A percentile compares a stretch with the other conserved stretches of the same genome.
These are phyloP conservation scores for Diabrotica balteata DNA, from an alignment of 2,888 invertebrate genomes.

Conservation along the genomic window DNA sequence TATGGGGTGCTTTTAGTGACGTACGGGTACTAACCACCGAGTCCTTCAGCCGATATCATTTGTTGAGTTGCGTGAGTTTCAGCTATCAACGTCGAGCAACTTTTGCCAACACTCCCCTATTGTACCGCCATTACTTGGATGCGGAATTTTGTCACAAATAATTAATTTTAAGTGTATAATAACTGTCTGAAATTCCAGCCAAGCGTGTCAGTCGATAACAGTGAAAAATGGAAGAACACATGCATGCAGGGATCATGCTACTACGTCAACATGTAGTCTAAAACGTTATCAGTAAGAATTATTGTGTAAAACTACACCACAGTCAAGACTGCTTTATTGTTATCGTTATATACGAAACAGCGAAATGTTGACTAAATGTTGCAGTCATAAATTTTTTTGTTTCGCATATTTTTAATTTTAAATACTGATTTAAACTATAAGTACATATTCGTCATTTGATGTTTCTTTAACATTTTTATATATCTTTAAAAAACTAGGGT, in stretches of 20 bases:
- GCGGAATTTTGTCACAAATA: conserved; percentile 45
- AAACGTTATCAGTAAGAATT: no score
- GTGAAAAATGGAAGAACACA: conserved; percentile 33
- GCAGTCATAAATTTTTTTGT: no score
- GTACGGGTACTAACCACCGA: conserved; percentile 45
- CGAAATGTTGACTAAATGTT: no score
- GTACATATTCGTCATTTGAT: no score
- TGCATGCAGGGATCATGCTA: conserved; percentile 1
- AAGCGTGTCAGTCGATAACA: conserved; percentile 37
- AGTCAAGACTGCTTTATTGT: no score
- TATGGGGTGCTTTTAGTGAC: conserved; percentile 46
- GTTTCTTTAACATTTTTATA: no score
- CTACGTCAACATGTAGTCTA: no score
- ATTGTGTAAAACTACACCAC: no score
- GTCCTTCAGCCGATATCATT: conserved; percentile 50
- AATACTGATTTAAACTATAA: no score
- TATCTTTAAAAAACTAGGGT: no score
- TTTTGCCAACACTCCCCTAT: conserved; percentile 36
- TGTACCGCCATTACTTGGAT: conserved; percentile 34
- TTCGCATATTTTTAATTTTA: no score
- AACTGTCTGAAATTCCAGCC: conserved; percentile 39
- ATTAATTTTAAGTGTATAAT: conserved; percentile 44
- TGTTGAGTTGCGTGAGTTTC: conserved; percentile 48
- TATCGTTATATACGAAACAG: no score
- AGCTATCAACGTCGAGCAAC: conserved; percentile 43